Evolutionary conservation across 64 coral and sea anemone genomes (phyloP).

Genomic region (Orbicella faveolata): DNA sequence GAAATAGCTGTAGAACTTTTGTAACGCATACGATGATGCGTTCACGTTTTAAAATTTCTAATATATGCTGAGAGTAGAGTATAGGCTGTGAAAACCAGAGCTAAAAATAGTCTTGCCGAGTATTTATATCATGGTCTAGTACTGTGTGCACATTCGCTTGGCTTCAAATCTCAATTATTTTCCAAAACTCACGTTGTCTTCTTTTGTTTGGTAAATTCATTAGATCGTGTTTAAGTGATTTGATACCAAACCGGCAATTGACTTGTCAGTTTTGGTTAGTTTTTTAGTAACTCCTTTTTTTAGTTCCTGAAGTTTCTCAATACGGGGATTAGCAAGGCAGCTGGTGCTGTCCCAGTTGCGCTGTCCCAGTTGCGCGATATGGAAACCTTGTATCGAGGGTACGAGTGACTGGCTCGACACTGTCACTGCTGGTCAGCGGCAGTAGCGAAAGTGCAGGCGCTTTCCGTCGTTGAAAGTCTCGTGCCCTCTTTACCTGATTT

Average conservation of each 20-base stretch:
- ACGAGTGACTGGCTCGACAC: neutral
- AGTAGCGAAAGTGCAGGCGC: slow-evolving; percentile 18
- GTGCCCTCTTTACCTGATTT: neutral
- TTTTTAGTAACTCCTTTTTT: neutral
- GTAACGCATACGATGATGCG: neutral
- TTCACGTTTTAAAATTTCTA: slow-evolving; percentile 10
- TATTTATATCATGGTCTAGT: neutral
- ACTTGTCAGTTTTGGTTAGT: neutral
- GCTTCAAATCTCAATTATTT: neutral
- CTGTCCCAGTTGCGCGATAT: neutral
- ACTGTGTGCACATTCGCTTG: neutral
- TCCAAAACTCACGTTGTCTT: neutral
- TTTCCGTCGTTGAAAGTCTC: neutral
- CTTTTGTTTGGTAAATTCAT: neutral
- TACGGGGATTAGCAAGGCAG: neutral
- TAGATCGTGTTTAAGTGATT: neutral
- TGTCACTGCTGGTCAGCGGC: slow-evolving; percentile 29
- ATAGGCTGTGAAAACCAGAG: neutral
- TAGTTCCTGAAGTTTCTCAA: too few species aligned
- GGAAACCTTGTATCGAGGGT: neutral
- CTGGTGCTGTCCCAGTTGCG: neutral
- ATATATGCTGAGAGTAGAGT: neutral
- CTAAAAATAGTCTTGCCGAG: neutral
- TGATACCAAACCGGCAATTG: neutral
- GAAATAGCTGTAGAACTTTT: slow-evolving; percentile 1